Evolutionary conservation across 2,888 invertebrate species (phyloP).

Genomic region (Rhagium mordax): DNA sequence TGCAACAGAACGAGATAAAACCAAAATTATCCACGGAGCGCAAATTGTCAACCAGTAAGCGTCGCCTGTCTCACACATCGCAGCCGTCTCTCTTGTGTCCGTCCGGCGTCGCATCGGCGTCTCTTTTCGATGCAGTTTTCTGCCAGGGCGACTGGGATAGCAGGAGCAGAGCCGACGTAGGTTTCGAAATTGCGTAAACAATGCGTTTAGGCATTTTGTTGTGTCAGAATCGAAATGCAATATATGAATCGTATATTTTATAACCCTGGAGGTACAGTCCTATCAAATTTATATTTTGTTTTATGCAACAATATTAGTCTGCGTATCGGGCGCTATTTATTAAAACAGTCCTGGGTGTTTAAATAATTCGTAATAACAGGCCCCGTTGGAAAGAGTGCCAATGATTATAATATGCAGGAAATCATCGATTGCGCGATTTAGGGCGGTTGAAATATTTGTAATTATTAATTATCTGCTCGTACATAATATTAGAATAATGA

Average conservation of each 20-base stretch:
- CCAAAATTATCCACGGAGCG: constrained; percentile 42
- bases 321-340: not conserved
- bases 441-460: not conserved
- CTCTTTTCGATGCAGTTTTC: constrained; percentile 37
- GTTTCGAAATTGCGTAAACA: constrained; percentile 37
- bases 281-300: constrained; percentile 45
- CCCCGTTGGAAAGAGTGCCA: no score
- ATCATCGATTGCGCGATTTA: not conserved
- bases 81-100: constrained; percentile 32
- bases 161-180: constrained; percentile 30
- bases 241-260: constrained; percentile 47
- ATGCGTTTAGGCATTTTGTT: constrained; percentile 41
- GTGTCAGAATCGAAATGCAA: constrained; percentile 47
- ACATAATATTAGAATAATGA: constrained; percentile 43
- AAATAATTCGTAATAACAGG: no score
- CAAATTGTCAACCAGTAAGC: constrained; percentile 35
- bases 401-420: no score
- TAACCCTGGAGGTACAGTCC: constrained; percentile 45
- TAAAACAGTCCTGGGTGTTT: no score
- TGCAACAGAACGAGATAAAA: constrained; percentile 53
- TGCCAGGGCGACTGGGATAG: not conserved
- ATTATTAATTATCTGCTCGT: constrained; percentile 38
- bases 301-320: constrained; percentile 19
- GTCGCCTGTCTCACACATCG: not conserved
- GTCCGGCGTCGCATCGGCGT: constrained; percentile 26